Percentiles rank a stretch among this genome's conserved stretches.
phyloP scores from a whole-genome alignment of 2,797 vertebrate genomes.

The Gymnopithys bicolor region DNA sequence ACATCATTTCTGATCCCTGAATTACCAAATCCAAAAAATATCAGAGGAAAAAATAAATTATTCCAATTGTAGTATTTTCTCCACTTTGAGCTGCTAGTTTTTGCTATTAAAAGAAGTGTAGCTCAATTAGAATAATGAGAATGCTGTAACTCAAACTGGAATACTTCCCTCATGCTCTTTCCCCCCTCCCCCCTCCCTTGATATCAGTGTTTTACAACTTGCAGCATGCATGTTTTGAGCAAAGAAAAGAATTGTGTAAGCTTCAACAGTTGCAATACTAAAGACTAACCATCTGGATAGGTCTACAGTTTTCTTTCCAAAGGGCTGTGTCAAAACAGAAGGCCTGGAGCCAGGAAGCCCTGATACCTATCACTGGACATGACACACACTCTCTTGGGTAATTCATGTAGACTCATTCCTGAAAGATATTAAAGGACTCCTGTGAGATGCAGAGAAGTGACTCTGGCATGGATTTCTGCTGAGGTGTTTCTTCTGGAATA shows the following conservation, averaged over 20 bases:
- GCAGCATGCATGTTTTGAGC: neutral
- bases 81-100: neutral
- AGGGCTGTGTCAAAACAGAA: neutral
- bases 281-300: neutral
- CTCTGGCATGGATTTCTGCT: slow-evolving; percentile 4
- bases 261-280: neutral
- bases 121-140: neutral
- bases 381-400: neutral
- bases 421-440: neutral
- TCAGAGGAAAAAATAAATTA: neutral
- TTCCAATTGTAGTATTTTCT: neutral
- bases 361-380: neutral
- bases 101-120: neutral
- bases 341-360: neutral
- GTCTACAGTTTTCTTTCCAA: neutral
- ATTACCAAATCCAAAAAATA: neutral
- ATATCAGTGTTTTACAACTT: neutral
- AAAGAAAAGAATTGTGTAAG: neutral
- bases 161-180: rapidly evolving
- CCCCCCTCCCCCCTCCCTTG: neutral
- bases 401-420: neutral
- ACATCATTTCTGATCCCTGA: neutral
- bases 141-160: neutral
- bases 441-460: neutral
- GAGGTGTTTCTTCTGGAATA: neutral